Conservation (phyloP, 2,888 invertebrate species). For the Drosophila pseudotalamancana region DNA sequence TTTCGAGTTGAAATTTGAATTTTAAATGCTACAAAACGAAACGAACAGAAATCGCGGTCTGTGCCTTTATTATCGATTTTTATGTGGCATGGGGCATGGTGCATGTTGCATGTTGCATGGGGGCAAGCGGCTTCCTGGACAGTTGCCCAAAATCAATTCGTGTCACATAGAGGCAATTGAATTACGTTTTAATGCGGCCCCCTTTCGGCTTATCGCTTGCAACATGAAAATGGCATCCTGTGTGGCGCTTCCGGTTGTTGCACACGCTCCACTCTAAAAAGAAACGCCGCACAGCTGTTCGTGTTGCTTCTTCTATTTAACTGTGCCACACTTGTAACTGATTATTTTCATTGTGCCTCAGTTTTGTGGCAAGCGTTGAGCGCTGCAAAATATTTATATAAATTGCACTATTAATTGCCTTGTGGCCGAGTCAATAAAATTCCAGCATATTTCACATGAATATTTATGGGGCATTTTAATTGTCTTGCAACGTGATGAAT, state of each 20-base stretch:
- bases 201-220: conserved; percentile 55
- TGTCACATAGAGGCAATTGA: conserved; percentile 69
- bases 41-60: conserved; percentile 20
- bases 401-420: conserved; percentile 46
- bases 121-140: conserved; percentile 11
- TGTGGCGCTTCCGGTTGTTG: conserved; percentile 57
- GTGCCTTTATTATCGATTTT: conserved; percentile 30
- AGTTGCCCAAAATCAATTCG: conserved; percentile 58
- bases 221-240: conserved; percentile 64
- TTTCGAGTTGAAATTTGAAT: conserved; percentile 65
- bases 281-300: conserved; percentile 36
- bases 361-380: conserved; percentile 2
- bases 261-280: not conserved
- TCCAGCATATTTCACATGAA: conserved; percentile 4
- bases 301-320: conserved; percentile 15
- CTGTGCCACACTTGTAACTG: conserved; percentile 15
- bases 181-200: conserved; percentile 39
- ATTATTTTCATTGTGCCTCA: conserved; percentile 13
- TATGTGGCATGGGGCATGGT: conserved; percentile 33
- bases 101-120: not conserved
- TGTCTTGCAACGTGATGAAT: conserved; percentile 7
- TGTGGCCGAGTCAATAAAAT: conserved; percentile 38
- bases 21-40: conserved; percentile 50
- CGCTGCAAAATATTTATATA: conserved; percentile 7
- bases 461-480: conserved; percentile 38